Evolutionary conservation across 92 coral and sea anemone genomes (phyloP).

Genomic region (Virgularia gustaviana): DNA sequence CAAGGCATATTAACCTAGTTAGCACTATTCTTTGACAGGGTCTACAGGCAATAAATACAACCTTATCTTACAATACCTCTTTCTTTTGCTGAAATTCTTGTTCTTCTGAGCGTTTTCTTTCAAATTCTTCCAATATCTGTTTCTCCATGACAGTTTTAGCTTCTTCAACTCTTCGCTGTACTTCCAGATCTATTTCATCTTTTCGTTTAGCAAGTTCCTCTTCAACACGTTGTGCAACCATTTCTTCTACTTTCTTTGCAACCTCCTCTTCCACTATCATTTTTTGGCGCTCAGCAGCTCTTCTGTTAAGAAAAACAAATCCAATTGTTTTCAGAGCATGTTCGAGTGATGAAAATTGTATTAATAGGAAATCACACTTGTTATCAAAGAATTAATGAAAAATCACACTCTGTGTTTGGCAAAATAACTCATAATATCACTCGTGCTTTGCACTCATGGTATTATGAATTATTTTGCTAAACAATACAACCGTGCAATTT

Average conservation of each 20-base stretch:
- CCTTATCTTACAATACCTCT: conserved; percentile 80
- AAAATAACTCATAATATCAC: too few relatives aligned
- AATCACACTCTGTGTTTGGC: too few relatives aligned
- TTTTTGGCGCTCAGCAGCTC: conserved; percentile 95
- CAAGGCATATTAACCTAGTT: too few relatives aligned
- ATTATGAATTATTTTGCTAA: too few relatives aligned
- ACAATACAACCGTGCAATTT: too few relatives aligned
- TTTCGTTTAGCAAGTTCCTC: conserved; percentile 93
- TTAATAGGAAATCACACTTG: too few relatives aligned
- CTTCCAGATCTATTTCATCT: conserved; percentile 96
- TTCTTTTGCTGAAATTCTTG: conserved; percentile 73
- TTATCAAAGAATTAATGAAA: too few relatives aligned
- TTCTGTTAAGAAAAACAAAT: conserved; percentile 44
- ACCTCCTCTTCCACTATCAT: conserved; percentile 91
- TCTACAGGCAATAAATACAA: too few relatives aligned
- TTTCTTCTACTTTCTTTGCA: conserved; percentile 86
- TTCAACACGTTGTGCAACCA: conserved; percentile 93
- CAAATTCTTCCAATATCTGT: conserved; percentile 96
- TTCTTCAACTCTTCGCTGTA: conserved; percentile 87
- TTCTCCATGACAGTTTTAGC: conserved; percentile 93
- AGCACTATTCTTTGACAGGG: too few relatives aligned
- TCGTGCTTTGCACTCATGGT: too few relatives aligned
- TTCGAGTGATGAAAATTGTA: too few relatives aligned
- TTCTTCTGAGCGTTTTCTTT: conserved; percentile 82
- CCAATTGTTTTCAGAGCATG: too few relatives aligned